A percentile compares a stretch with the other conserved stretches of the same genome.
Evolutionary conservation across 2,888 invertebrate genomes (phyloP).

Genomic region (Masnerella sp.): DNA sequence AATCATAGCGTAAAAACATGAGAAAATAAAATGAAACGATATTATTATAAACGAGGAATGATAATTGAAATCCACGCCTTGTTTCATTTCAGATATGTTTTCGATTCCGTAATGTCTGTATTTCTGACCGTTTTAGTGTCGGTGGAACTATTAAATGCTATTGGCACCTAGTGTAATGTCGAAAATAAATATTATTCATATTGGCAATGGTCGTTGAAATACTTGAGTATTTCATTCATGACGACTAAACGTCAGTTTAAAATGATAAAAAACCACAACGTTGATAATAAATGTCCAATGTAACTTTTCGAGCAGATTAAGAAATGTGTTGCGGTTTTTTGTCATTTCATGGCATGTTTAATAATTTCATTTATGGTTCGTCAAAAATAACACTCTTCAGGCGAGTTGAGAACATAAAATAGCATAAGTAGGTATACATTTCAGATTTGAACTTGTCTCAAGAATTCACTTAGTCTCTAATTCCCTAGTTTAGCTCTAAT

Average conservation of each 20-base stretch:
- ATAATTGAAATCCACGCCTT: conserved; percentile 10
- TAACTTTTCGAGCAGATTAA: background rate
- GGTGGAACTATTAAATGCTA: conserved; percentile 28
- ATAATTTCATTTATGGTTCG: no score
- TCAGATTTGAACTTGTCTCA: conserved; percentile 53
- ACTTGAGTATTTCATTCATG: conserved; percentile 40
- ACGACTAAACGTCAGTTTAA: conserved; percentile 2
- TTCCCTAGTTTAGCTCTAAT: conserved; percentile 60
- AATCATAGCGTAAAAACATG: background rate
- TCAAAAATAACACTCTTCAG: background rate
- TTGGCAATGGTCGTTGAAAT: conserved; percentile 32
- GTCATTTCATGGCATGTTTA: no score
- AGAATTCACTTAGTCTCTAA: conserved; percentile 51
- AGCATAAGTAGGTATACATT: conserved; percentile 10
- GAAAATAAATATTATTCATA: conserved; percentile 31
- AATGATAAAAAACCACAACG: conserved; percentile 15
- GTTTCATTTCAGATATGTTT: conserved; percentile 2
- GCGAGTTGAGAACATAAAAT: conserved; percentile 4
- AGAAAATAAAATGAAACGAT: conserved; percentile 9
- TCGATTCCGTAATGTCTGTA: background rate
- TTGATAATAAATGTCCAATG: background rate
- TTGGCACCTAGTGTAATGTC: conserved; percentile 31
- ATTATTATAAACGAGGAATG: background rate
- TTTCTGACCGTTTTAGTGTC: background rate
- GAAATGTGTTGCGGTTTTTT: no score